Evolutionary conservation across 2,797 vertebrate species (phyloP).

Genomic region (Mallotus villosus): DNA sequence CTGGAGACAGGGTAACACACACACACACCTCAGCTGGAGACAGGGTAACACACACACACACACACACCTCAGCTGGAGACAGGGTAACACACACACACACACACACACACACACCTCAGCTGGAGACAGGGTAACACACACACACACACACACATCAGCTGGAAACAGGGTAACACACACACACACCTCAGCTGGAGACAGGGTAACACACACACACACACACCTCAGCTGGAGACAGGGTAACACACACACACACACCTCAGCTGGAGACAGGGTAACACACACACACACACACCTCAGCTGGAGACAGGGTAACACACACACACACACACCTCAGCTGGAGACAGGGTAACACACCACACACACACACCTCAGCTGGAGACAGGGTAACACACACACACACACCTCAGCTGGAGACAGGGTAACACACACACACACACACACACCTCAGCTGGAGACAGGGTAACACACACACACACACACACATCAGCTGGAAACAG

Average conservation of each 20-base stretch:
- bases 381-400: constrained; percentile 68
- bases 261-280: constrained; percentile 81
- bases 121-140: constrained; percentile 80
- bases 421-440: constrained; percentile 54
- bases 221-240: constrained; percentile 84
- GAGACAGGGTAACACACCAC: constrained; percentile 75
- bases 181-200: constrained; percentile 80
- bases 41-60: constrained; percentile 62
- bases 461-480: constrained; percentile 56
- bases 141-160: constrained; percentile 64
- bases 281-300: constrained; percentile 53
- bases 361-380: constrained; percentile 75
- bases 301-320: constrained; percentile 80
- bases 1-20: constrained; percentile 80
- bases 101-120: constrained; percentile 64
- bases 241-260: constrained; percentile 53
- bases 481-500: constrained; percentile 80
- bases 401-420: constrained; percentile 80
- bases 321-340: constrained; percentile 68
- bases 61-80: constrained; percentile 78
- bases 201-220: constrained; percentile 56
- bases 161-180: constrained; percentile 77
- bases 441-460: constrained; percentile 80
- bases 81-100: constrained; percentile 60
- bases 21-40: constrained; percentile 78